Conservation (phyloP, 2,797 vertebrate species). For the Pseudocheirus occidentalis region DNA sequence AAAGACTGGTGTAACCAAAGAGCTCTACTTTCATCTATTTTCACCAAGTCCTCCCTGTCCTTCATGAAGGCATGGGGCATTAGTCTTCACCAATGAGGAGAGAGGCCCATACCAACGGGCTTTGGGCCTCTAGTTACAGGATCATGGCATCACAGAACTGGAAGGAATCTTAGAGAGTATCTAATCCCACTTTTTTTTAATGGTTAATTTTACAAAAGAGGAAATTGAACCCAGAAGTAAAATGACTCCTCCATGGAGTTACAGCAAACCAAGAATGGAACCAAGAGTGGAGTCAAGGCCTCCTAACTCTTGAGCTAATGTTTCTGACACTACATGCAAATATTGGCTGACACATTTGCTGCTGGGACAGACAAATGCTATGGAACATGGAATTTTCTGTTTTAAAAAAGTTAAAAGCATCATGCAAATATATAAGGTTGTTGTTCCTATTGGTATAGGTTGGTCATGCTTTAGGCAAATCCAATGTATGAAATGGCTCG, state of each 20-base stretch:
- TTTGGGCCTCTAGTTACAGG: background rate
- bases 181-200: background rate
- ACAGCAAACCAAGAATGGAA: background rate
- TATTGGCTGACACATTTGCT: background rate
- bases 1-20: background rate
- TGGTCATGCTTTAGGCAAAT: background rate
- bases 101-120: background rate
- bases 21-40: background rate
- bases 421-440: background rate
- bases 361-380: background rate
- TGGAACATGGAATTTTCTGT: background rate
- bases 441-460: background rate
- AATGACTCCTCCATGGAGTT: background rate
- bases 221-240: background rate
- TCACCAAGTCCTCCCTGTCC: background rate
- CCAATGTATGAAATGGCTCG: background rate
- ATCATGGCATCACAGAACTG: background rate
- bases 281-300: background rate
- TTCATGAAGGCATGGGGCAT: background rate
- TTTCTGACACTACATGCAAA: background rate
- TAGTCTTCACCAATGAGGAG: background rate
- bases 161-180: background rate
- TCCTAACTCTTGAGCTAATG: background rate
- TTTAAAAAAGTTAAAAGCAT: background rate
- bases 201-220: background rate